A percentile compares a stretch with the other conserved stretches of the same genome.
phyloP scores from a whole-genome alignment of 2,888 invertebrate genomes.

The Lasioglossum morio region DNA sequence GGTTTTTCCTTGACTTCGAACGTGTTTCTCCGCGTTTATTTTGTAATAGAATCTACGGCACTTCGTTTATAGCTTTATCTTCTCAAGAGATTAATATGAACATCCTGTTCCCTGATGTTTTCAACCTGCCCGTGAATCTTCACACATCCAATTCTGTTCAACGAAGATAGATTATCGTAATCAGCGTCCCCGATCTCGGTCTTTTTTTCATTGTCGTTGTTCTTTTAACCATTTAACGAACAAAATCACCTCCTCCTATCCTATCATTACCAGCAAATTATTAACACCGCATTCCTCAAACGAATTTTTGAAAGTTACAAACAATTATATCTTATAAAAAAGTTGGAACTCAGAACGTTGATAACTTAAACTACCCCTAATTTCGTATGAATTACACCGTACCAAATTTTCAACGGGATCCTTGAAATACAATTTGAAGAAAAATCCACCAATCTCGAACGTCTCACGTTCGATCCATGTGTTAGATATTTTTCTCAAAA shows the following conservation, averaged over 20 bases:
- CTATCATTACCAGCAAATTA: neutral
- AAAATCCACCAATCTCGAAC: neutral
- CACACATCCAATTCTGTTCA: neutral
- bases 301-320: neutral
- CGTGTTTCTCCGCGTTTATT: neutral
- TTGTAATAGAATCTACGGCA: constrained; percentile 9
- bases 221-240: neutral
- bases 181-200: neutral
- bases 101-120: constrained; percentile 2
- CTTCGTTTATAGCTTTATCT: constrained; percentile 11
- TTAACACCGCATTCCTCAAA: neutral
- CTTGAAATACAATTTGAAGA: neutral
- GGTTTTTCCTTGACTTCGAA: neutral
- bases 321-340: neutral
- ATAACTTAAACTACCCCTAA: neutral
- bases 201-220: neutral
- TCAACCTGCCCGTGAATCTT: constrained; percentile 1
- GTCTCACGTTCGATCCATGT: neutral
- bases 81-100: neutral
- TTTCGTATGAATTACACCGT: neutral
- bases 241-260: neutral
- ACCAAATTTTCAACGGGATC: neutral
- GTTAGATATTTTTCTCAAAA: neutral
- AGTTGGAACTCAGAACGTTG: neutral
- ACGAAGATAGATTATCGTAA: constrained; percentile 1